Evolutionary conservation across 2,113 vertebrate genomes (phyloP), one percentile per base, ranked within the genome.

Genomic region (Cepphus grylle): DNA sequence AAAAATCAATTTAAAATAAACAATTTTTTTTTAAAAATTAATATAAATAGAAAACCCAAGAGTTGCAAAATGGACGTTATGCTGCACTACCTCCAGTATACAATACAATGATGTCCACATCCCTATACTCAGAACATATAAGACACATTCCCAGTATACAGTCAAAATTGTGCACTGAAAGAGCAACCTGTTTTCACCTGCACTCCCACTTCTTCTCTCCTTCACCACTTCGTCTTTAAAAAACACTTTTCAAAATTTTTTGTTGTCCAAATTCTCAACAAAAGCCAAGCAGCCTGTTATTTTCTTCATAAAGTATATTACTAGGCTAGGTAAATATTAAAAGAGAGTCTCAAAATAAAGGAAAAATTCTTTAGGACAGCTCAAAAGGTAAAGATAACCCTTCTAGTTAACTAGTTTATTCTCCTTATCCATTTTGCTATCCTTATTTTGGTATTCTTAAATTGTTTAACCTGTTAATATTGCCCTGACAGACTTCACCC

Each of bases 1-100:
- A 87, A 29, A 36, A 53, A 47, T 23, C 25, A 40, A 59, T n/a
- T 43, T 71, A 9, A 72, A 62, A 5, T 16, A 16, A n/a, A 1
- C n/a, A 3, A 6, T 12, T 38, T 47, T 74, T 58, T 58, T 18
- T 6, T 32, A 32, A 21, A 66, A 63, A 17, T 16, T 22, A 43
- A 84, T 50, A 32, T 78, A 89, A 80, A 43, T 66, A 62, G 66
- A 21, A 5, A 8, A 2, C 0, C 18, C 14, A 55, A 17, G 65
- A 90, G 38, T 3, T 79, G 23, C 36, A 84, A 81, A 84, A 47
- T 47, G 0, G 0, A 43, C 0, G 0, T 55, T n/a, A 61, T 11
- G n/a, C 40, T 86, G 52, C 32, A 32, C 38, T 67, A 13, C 7
- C 26, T 88, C 47, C 82, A 63, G 10, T 15, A 42, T 30, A n/a